These are phyloP conservation scores for Dilophus febrilis DNA, from an alignment of 2,888 invertebrate species.

Conservation along the genomic window DNA sequence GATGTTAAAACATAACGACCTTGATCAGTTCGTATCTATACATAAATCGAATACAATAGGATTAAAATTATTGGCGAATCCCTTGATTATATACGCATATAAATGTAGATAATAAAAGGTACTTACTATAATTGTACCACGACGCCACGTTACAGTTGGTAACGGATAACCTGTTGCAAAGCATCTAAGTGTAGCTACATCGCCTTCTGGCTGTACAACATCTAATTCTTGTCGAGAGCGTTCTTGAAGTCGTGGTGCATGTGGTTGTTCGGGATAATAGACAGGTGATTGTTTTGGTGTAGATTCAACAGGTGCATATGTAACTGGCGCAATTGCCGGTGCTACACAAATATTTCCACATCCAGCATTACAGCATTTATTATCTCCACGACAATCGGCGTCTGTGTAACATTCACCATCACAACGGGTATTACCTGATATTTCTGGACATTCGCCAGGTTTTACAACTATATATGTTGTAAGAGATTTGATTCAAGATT, in stretches of 20 bases:
- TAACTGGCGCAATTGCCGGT: slow-evolving; percentile 27
- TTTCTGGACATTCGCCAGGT: slow-evolving; percentile 46
- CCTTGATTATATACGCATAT: not conserved
- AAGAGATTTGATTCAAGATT: too few species aligned
- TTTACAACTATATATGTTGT: slow-evolving; percentile 49
- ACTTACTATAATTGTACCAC: slow-evolving; percentile 49
- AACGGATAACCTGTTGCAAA: slow-evolving; percentile 59
- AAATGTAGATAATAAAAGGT: not conserved
- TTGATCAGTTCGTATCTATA: slow-evolving; percentile 53
- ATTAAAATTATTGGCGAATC: not conserved
- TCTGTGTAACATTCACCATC: slow-evolving; percentile 58
- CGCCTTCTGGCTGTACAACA: slow-evolving; percentile 51
- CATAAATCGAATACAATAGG: slow-evolving; percentile 4
- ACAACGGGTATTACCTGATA: slow-evolving; percentile 37
- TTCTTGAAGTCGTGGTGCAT: slow-evolving; percentile 35
- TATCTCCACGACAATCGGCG: slow-evolving; percentile 58
- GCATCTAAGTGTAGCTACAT: slow-evolving; percentile 55
- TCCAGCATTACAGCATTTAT: slow-evolving; percentile 68
- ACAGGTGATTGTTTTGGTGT: slow-evolving; percentile 28
- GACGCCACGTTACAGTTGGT: slow-evolving; percentile 62
- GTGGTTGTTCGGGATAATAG: slow-evolving; percentile 23
- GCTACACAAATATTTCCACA: slow-evolving; percentile 56
- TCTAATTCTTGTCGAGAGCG: slow-evolving; percentile 35
- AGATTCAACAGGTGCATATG: slow-evolving; percentile 26
- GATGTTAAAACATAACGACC: slow-evolving; percentile 52